These are phyloP conservation scores for Eristalinus sepulchralis DNA, from an alignment of 2,888 invertebrate species.

Conservation along the genomic window DNA sequence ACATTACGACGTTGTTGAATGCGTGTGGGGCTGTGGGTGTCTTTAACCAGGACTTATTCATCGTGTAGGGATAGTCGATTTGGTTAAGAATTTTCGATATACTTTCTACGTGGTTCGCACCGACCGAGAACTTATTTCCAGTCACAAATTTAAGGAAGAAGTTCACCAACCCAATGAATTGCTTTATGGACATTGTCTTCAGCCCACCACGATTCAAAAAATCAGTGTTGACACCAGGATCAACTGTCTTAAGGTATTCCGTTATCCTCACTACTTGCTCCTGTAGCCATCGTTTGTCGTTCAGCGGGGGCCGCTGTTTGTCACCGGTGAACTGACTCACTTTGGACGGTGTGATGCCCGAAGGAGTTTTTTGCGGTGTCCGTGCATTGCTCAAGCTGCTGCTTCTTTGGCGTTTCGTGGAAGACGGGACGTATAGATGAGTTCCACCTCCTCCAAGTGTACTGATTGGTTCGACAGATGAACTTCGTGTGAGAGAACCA, in stretches of 20 bases:
- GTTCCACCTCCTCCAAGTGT: not conserved
- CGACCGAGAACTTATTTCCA: constrained; percentile 76
- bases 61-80: constrained; percentile 77
- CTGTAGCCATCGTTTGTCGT: constrained; percentile 79
- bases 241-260: constrained; percentile 74
- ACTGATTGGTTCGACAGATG: constrained; percentile 38
- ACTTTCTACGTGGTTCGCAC: constrained; percentile 77
- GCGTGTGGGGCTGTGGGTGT: constrained; percentile 79
- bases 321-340: constrained; percentile 74
- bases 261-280: constrained; percentile 75
- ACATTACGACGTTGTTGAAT: constrained; percentile 77
- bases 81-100: constrained; percentile 76
- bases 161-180: constrained; percentile 78
- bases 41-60: constrained; percentile 80
- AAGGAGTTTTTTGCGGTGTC: constrained; percentile 70
- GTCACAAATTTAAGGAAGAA: constrained; percentile 76
- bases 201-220: constrained; percentile 75
- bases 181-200: constrained; percentile 79
- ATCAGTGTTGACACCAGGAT: constrained; percentile 73
- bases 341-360: constrained; percentile 46
- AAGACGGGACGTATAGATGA: constrained; percentile 14
- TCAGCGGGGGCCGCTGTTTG: constrained; percentile 75
- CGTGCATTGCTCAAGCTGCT: constrained; percentile 72
- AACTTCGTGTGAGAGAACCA: constrained; percentile 22
- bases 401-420: constrained; percentile 57